Evolutionary conservation across 2,113 vertebrate species (phyloP).

Genomic region (Heptranchias perlo): DNA sequence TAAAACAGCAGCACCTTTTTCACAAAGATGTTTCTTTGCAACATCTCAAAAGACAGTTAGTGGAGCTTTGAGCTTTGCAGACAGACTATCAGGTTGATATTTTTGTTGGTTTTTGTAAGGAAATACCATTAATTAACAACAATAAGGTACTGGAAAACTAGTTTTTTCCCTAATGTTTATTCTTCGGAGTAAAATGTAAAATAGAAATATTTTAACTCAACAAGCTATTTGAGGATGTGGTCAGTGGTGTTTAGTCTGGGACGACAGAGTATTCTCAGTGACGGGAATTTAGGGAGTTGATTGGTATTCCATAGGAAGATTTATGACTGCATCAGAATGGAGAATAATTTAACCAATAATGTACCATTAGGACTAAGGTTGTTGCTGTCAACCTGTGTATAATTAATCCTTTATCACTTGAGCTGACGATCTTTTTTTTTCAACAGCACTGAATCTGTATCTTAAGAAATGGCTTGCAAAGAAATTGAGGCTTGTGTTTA

Average conservation of each 20-base stretch:
- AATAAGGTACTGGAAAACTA: not conserved
- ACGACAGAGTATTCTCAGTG: conserved; percentile 3
- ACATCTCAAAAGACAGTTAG: not conserved
- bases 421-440: not conserved
- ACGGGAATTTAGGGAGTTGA: not conserved
- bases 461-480: not conserved
- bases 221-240: not conserved
- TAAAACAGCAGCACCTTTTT: not conserved
- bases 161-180: not conserved
- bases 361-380: not conserved
- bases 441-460: not conserved
- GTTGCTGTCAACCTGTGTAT: not conserved
- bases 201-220: not conserved
- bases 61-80: not conserved
- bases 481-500: not conserved
- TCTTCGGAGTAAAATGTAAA: not conserved
- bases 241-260: not conserved
- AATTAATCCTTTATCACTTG: not conserved
- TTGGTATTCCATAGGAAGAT: not conserved
- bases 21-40: not conserved
- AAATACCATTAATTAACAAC: not conserved
- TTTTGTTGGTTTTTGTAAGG: not conserved
- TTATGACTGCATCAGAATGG: not conserved
- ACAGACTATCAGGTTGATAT: not conserved
- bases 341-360: not conserved